Conservation (phyloP, 2,113 vertebrate genomes). For the Mirza zaza region DNA sequence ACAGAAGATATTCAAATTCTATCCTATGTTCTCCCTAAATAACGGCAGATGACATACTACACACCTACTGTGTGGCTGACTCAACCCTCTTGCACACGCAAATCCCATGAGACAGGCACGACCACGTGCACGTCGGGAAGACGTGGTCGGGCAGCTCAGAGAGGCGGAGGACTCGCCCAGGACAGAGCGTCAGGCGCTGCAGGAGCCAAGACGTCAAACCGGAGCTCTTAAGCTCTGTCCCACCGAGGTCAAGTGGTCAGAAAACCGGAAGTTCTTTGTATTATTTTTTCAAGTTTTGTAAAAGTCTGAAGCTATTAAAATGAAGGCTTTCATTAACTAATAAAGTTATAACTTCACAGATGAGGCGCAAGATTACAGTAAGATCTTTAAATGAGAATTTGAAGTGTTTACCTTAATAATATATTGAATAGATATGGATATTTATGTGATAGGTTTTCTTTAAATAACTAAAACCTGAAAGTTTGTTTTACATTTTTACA, state of each 20-base stretch:
- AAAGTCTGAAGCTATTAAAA: background rate
- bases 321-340: background rate
- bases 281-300: background rate
- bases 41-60: accelerated
- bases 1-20: background rate
- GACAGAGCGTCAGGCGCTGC: background rate
- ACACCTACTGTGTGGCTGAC: background rate
- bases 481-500: background rate
- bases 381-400: background rate
- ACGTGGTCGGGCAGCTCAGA: background rate
- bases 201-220: background rate
- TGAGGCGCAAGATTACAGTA: background rate
- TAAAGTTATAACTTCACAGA: background rate
- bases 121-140: background rate
- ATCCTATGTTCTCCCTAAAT: background rate
- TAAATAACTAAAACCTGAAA: background rate
- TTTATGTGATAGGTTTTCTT: background rate
- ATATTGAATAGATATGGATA: background rate
- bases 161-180: background rate
- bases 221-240: background rate
- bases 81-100: no score
- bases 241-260: background rate
- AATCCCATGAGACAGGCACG: background rate
- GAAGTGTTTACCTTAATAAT: background rate
- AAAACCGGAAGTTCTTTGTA: background rate